These are phyloP conservation scores for Catharus ustulatus DNA, from an alignment of 2,797 vertebrate species.

Conservation along the genomic window DNA sequence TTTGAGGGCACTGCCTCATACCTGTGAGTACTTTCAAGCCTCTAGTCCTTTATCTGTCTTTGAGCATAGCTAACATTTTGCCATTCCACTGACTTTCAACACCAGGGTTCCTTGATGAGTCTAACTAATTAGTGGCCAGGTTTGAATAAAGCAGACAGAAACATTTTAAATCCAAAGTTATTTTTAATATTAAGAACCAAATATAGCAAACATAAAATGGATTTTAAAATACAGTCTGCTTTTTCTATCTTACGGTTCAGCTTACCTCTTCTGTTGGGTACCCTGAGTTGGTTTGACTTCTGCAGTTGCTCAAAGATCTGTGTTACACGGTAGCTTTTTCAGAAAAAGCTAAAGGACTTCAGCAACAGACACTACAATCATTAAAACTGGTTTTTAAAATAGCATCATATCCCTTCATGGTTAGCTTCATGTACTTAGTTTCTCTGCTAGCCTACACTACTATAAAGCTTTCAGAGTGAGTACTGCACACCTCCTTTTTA, in stretches of 20 bases:
- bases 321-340: neutral
- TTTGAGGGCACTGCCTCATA: neutral
- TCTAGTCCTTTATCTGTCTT: neutral
- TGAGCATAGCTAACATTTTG: neutral
- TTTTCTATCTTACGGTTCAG: neutral
- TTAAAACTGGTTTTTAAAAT: neutral
- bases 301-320: neutral
- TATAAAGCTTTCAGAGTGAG: conserved; percentile 9
- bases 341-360: neutral
- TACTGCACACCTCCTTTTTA: neutral
- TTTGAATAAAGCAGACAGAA: neutral
- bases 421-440: conserved; percentile 10
- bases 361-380: neutral
- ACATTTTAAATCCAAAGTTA: neutral
- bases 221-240: neutral
- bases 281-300: neutral
- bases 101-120: neutral
- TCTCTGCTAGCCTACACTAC: neutral
- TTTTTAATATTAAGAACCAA: neutral
- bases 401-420: neutral
- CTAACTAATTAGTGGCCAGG: neutral
- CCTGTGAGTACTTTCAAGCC: neutral
- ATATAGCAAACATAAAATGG: neutral
- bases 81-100: neutral
- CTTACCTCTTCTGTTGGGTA: neutral